Base-by-base conservation (phyloP, 2,888 invertebrate genomes). In the Zelleria hepariella region DNA sequence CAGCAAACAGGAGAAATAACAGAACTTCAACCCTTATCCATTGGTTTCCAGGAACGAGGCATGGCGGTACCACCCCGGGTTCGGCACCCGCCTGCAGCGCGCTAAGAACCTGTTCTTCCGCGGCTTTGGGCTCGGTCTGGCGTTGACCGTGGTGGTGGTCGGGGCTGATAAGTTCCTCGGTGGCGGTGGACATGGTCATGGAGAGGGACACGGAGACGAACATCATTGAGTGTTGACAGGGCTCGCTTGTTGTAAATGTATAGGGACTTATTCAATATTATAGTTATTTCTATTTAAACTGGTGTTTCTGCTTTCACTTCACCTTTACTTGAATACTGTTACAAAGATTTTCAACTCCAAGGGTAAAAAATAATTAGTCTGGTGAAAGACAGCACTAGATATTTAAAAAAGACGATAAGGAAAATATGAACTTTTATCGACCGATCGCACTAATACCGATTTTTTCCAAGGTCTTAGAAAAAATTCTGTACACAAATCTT, bases 1-100 rank as follows among this genome's bases (percentile, higher is more conserved):
- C n/a, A n/a, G n/a, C n/a, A n/a, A n/a, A n/a, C n/a, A n/a, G n/a
- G n/a, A n/a, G n/a, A n/a, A n/a, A n/a, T n/a, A n/a, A n/a, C n/a
- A n/a, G n/a, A n/a, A n/a, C 10, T 15, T 15, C n/a, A 25, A 24
- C 8, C n/a, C 5, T n/a, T 7, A n/a, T 24, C 21, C 15, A 5
- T 57, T 60, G 61, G 62, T 59, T 69, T 80, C 4, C 70, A 94
- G 94, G 72, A 97, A 96, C 78, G 94, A 96, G 81, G 95, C 94
- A 0, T 96, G 96, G 96, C 90, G 94, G 25, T 96, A 91, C 72
- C 82, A 94, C 68, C 83, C 83, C 2, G 91, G 91, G 57, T 93
- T 91, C 66, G 92, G 92, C 18, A 92, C 91, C 0, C 80, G 78
- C 21, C 67, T 68, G 49, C 61, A 65, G 2, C 89, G 92, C 7